Evolutionary conservation across 1,140 invertebrate genomes (phyloP).

Genomic region (Pseudomyrmex dendroicus): DNA sequence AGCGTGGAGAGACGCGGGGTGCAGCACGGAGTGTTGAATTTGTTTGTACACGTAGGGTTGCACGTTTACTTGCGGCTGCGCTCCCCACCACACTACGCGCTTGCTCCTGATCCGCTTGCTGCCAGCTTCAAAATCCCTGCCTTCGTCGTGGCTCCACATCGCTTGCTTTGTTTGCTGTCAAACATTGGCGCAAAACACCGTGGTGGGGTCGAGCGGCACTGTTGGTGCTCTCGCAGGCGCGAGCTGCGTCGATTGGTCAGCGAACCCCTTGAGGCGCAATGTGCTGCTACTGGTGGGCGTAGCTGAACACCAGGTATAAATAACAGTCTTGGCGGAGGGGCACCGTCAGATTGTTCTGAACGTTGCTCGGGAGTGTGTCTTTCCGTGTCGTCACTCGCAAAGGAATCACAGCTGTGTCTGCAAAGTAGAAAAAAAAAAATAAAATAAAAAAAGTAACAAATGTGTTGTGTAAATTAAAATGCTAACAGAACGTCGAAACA

Average conservation of each 20-base stretch:
- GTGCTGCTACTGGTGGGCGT: conserved; percentile 20
- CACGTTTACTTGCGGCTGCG: conserved; percentile 78
- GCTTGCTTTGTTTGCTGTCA: conserved; percentile 82
- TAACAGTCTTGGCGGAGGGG: conserved; percentile 20
- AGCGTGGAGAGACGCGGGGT: conserved; percentile 62
- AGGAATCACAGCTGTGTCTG: background rate
- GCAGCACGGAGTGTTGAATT: conserved; percentile 67
- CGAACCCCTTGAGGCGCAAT: background rate
- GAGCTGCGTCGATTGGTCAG: conserved; percentile 66
- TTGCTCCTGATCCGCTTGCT: conserved; percentile 18
- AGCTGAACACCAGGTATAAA: conserved; percentile 52
- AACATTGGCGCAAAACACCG: conserved; percentile 79
- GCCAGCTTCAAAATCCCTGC: conserved; percentile 67
- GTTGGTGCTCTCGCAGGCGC: background rate
- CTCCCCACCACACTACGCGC: conserved; percentile 71
- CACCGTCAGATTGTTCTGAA: conserved; percentile 25
- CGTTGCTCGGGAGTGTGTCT: conserved; percentile 4
- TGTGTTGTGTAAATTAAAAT: conserved; percentile 17
- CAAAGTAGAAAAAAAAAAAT: too few relatives aligned
- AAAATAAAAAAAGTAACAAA: background rate
- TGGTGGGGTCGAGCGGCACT: conserved; percentile 56
- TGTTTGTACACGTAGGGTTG: conserved; percentile 76
- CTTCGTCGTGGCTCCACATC: conserved; percentile 59
- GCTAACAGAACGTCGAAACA: background rate
- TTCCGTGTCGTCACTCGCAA: background rate